These are phyloP conservation scores for Chaenodraco wilsoni DNA, from an alignment of 2,797 vertebrate genomes.

Conservation along the genomic window DNA sequence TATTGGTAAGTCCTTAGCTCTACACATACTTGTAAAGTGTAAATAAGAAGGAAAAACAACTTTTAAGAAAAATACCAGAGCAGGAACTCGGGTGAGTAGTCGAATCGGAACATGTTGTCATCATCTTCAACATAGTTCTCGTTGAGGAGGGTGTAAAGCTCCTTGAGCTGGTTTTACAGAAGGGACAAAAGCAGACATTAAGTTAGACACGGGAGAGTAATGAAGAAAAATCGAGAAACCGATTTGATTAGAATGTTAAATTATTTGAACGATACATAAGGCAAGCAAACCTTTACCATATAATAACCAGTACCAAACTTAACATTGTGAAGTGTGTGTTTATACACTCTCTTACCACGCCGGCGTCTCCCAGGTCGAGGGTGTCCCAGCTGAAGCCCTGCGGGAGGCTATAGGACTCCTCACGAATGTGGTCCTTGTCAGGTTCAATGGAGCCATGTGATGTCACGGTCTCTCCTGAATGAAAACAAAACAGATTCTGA, in stretches of 20 bases:
- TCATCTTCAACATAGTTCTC: constrained; percentile 99
- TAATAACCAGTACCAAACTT: not conserved
- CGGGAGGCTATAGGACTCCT: constrained; percentile 96
- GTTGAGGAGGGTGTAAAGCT: constrained; percentile 96
- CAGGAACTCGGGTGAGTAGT: constrained; percentile 98
- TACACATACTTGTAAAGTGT: not conserved
- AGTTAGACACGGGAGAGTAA: not conserved
- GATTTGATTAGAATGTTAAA: not conserved
- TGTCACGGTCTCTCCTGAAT: constrained; percentile 93
- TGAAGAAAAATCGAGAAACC: not conserved
- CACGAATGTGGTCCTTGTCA: constrained; percentile 94
- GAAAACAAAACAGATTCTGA: constrained; percentile 16
- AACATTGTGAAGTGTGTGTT: not conserved
- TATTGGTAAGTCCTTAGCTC: no score
- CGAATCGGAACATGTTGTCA: constrained; percentile 99
- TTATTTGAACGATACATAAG: not conserved
- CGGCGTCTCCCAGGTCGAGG: constrained; percentile 91
- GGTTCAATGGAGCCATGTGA: constrained; percentile 95
- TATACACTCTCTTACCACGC: constrained; percentile 87
- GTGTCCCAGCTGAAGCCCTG: constrained; percentile 97
- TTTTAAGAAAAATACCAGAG: constrained; percentile 87
- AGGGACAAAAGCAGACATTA: not conserved
- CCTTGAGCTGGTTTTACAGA: constrained; percentile 88
- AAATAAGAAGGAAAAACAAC: not conserved
- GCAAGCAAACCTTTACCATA: not conserved